Evolutionary conservation across 1,140 invertebrate species (phyloP).

Genomic region (Bombus sylvicola): DNA sequence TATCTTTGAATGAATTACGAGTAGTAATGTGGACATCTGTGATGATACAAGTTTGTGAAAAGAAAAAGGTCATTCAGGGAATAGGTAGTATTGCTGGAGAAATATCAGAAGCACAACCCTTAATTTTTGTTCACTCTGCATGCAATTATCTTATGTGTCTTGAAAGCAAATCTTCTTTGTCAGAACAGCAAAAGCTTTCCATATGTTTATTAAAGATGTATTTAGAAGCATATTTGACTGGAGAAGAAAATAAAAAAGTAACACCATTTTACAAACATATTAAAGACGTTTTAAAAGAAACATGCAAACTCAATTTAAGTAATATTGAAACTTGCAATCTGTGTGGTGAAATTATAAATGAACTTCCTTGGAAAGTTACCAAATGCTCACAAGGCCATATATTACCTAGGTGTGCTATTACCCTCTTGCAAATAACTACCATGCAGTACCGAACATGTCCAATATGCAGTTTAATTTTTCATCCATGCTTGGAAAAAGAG

Average conservation of each 20-base stretch:
- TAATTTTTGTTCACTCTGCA: constrained; percentile 74
- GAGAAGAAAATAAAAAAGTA: constrained; percentile 61
- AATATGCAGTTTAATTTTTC: constrained; percentile 77
- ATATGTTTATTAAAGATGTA: constrained; percentile 73
- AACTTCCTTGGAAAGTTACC: constrained; percentile 68
- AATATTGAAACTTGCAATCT: constrained; percentile 73
- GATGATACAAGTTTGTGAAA: constrained; percentile 72
- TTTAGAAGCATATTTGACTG: constrained; percentile 74
- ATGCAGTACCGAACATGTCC: constrained; percentile 73
- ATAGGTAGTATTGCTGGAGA: constrained; percentile 64
- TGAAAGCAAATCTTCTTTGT: constrained; percentile 39
- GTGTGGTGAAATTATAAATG: constrained; percentile 69
- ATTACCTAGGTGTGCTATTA: constrained; percentile 77
- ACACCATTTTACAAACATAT: constrained; percentile 51
- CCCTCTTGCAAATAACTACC: constrained; percentile 74
- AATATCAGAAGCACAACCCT: constrained; percentile 71
- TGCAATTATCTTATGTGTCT: constrained; percentile 67
- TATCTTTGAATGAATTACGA: constrained; percentile 68
- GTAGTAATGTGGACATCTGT: constrained; percentile 75
- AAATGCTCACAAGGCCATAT: constrained; percentile 75
- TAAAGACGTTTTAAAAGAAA: constrained; percentile 57
- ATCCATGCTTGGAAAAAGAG: constrained; percentile 72
- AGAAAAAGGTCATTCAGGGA: constrained; percentile 64
- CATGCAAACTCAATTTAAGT: constrained; percentile 36
- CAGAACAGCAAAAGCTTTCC: constrained; percentile 61